A percentile compares a stretch with the other conserved stretches of the same genome.
These are phyloP conservation scores for Rhea pennata DNA, from an alignment of 2,113 vertebrate genomes.

Conservation along the genomic window DNA sequence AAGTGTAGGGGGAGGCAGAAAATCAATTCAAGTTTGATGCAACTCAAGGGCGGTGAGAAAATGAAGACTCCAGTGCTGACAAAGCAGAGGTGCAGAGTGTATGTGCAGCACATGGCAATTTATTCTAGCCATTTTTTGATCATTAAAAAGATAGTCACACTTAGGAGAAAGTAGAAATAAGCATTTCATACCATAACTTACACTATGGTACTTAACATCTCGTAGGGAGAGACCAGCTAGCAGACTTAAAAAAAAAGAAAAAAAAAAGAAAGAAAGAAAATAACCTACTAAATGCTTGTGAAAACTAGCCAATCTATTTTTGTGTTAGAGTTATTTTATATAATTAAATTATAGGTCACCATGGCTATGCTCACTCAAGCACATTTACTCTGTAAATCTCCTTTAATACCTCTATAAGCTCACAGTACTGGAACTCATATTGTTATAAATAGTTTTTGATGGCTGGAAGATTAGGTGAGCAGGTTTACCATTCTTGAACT, in stretches of 20 bases:
- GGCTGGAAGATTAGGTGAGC: not conserved
- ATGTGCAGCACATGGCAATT: slow-evolving; percentile 4
- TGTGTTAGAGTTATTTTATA: slow-evolving; percentile 27
- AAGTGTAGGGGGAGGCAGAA: not conserved
- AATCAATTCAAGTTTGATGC: slow-evolving; percentile 26
- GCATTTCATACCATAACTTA: slow-evolving; percentile 39
- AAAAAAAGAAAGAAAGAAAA: not conserved
- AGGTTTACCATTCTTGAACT: not conserved
- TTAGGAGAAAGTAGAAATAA: slow-evolving; percentile 52
- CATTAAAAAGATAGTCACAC: slow-evolving; percentile 65
- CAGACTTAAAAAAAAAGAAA: not conserved
- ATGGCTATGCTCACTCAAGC: slow-evolving; percentile 25
- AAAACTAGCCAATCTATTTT: slow-evolving; percentile 34
- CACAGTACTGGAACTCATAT: not conserved
- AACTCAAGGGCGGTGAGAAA: slow-evolving; percentile 10
- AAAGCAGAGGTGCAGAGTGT: not conserved
- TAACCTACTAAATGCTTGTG: not conserved
- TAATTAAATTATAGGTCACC: slow-evolving; percentile 64
- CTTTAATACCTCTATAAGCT: slow-evolving; percentile 2
- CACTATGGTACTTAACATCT: not conserved
- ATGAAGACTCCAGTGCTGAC: not conserved
- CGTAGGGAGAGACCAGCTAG: not conserved
- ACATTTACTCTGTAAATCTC: slow-evolving; percentile 11
- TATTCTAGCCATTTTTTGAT: slow-evolving; percentile 38
- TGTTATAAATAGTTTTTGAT: slow-evolving; percentile 1